Conservation (phyloP, 2,797 vertebrate species). For the Propithecus perrieri region DNA sequence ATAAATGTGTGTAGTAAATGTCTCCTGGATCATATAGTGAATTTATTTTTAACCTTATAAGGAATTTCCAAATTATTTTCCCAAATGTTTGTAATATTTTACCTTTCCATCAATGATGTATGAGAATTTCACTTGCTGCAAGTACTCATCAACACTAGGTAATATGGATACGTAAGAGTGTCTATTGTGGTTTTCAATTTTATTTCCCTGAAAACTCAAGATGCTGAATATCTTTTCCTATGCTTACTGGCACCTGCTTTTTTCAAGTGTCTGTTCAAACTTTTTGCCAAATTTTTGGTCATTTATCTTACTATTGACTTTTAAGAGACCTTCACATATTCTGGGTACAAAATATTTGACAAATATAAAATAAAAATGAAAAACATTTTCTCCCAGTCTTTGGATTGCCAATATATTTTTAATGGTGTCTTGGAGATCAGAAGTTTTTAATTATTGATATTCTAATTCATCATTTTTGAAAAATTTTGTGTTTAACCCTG, state of each 20-base stretch:
- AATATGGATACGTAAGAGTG: neutral
- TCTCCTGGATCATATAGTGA: neutral
- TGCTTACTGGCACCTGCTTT: neutral
- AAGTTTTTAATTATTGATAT: neutral
- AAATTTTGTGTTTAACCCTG: neutral
- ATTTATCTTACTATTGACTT: neutral
- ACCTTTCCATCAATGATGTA: neutral
- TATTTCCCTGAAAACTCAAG: neutral
- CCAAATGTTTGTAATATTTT: neutral
- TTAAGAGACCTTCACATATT: neutral
- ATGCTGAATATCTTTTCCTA: neutral
- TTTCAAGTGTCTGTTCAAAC: neutral
- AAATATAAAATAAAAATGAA: neutral
- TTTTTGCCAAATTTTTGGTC: neutral
- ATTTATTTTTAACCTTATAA: neutral
- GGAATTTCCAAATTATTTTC: neutral
- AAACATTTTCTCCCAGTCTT: neutral
- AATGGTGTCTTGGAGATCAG: neutral
- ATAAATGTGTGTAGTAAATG: neutral
- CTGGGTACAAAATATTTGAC: neutral
- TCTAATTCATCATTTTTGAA: neutral
- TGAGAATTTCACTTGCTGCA: neutral
- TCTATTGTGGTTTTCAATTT: neutral
- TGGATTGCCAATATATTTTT: neutral
- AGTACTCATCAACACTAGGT: neutral